Evolutionary conservation across 2,888 invertebrate genomes (phyloP), one percentile per base, ranked within the genome.

Genomic region (Habroteleia sp.): DNA sequence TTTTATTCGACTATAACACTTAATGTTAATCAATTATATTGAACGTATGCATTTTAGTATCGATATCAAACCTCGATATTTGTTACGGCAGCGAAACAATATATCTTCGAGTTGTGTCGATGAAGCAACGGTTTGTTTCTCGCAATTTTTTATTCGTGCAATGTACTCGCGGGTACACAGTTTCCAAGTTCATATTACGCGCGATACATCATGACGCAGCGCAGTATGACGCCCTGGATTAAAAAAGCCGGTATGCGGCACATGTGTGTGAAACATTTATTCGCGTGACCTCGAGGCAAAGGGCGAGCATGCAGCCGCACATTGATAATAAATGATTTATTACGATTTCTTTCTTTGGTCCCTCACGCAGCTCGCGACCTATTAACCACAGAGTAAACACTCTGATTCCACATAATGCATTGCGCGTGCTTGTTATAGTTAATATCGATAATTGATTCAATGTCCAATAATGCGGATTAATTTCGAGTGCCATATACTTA

Each of bases 241-340:
- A 69, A 58, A 69, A 60, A 52, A 25, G 23, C 58, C 56, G 66
- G 65, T 17, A 42, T 39, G 46, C 31, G 10, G 58, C 58, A 35
- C 58, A 58, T 52, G 63, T 52, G 52, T 69, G 58, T 17, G 58
- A 41, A 60, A 50, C 68, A 52, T 50, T 50, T 46, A 37, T 44
- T 44, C 23, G 62, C 62, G 54, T 63, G 71, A 71, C 71, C 62
- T 63, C 62, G 46, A 39, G 54, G 33, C 52, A 58, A 50, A 68
- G 52, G 60, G 69, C 60, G 69, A 60, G 60, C 68, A 42, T 11
- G 56, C 66, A 11, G 41, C 37, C 37, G 46, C 35, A 16, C 41
- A 56, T 52, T 63, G 71, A 71, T 71, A 71, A 63, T 48, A 14
- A 42, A 62, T 63, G 62, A 71, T 71, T 71, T 46, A 71, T 63